Conservation (phyloP, 2,888 invertebrate genomes). For the Mesorhabditis spiculigera region DNA sequence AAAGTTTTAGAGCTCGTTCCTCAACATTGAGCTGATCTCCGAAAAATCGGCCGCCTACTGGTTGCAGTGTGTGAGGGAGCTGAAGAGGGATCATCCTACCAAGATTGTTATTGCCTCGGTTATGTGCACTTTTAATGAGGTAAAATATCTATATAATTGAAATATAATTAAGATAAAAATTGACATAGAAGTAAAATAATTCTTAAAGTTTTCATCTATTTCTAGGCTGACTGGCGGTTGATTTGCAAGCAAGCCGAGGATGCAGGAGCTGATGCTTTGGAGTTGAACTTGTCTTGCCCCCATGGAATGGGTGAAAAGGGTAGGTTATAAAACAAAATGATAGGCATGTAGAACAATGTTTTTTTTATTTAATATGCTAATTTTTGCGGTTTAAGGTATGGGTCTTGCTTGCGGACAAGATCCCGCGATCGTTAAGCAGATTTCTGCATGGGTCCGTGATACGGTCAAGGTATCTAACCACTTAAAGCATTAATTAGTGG, state of each 20-base stretch:
- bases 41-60: slow-evolving; percentile 92
- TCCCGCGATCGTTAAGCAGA: slow-evolving; percentile 79
- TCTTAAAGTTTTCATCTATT: slow-evolving; percentile 58
- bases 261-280: slow-evolving; percentile 88
- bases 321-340: not conserved
- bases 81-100: slow-evolving; percentile 77
- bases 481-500: slow-evolving; percentile 58
- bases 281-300: slow-evolving; percentile 92
- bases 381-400: slow-evolving; percentile 73
- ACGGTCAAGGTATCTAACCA: slow-evolving; percentile 59
- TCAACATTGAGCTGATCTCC: slow-evolving; percentile 95
- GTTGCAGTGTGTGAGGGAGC: slow-evolving; percentile 80
- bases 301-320: slow-evolving; percentile 77
- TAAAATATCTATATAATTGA: not conserved
- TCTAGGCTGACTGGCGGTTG: slow-evolving; percentile 80
- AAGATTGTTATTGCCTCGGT: slow-evolving; percentile 56
- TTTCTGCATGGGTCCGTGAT: slow-evolving; percentile 79
- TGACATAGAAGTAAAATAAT: not conserved
- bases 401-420: slow-evolving; percentile 96
- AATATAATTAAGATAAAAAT: not conserved
- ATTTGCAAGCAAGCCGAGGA: slow-evolving; percentile 72
- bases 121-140: slow-evolving; percentile 52
- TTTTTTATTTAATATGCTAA: not conserved
- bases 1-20: slow-evolving; percentile 77
- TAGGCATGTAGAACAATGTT: not conserved